Evolutionary conservation across 2,113 vertebrate genomes (phyloP), one percentile per base, ranked within the genome.

Genomic region (Furnarius figulus): DNA sequence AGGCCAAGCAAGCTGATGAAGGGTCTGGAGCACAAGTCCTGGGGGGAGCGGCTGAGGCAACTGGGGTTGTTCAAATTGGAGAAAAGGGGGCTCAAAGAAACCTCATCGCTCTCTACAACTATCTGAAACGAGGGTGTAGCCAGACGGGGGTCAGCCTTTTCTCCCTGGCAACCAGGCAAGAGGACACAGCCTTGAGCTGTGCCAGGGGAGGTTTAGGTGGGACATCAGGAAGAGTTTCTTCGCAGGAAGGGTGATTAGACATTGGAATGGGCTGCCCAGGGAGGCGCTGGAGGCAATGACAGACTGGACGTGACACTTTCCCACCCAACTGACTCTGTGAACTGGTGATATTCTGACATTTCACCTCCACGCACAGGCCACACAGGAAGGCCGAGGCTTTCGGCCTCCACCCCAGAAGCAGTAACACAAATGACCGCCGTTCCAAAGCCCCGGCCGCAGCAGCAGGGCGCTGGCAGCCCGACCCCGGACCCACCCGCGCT

Each of bases 381-480:
- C 27, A n/a, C 5, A 11, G 0, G 14, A 4, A 55, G 71, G 12
- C 0, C 8, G 12, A 27, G 5, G 27, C 71, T 47, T 72, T 33
- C 63, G 42, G 33, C 37, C 63, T 31, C 22, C 11, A 1, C 14
- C n/a, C 73, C 47, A 4, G 22, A 27, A 66, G 1, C 4, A 39
- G 2, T 0, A n/a, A 14, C 3, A 30, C 9, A 10, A 28, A 11
- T 40, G 40, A 40, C 11, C 40, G 40, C 40, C 40, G 40, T 9
- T 40, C 40, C 40, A 40, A 40, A 40, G n/a, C n/a, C n/a, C n/a
- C n/a, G n/a, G n/a, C n/a, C n/a, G n/a, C n/a, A n/a, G n/a, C n/a
- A n/a, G n/a, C n/a, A n/a, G n/a, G n/a, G n/a, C n/a, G n/a, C n/a
- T n/a, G n/a, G n/a, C 39, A 40, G 39, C 39, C n/a, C n/a, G n/a